These are phyloP conservation scores for Sussaba pulchella DNA, from an alignment of 2,888 invertebrate species.

Conservation along the genomic window DNA sequence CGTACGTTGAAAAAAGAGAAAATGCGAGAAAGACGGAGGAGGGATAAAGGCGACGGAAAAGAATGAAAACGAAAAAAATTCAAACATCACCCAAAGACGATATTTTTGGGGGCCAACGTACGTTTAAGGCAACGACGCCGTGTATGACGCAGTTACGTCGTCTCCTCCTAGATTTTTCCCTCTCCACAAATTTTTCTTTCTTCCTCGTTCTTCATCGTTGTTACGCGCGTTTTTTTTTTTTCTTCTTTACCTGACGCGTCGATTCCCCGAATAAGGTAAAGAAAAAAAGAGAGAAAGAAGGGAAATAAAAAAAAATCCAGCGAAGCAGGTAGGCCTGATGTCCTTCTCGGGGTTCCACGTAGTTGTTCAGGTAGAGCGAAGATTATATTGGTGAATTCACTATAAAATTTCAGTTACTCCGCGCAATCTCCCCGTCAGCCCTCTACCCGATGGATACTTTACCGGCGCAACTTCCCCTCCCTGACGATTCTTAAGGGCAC, in stretches of 20 bases:
- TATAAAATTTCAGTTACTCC: conserved; percentile 81
- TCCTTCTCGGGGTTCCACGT: conserved; percentile 59
- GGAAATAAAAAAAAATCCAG: conserved; percentile 74
- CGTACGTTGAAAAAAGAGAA: conserved; percentile 49
- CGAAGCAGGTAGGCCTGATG: conserved; percentile 78
- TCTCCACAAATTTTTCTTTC: conserved; percentile 30
- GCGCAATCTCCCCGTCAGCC: conserved; percentile 60
- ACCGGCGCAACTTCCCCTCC: conserved; percentile 17
- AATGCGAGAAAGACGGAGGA: conserved; percentile 52
- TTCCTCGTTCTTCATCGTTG: background rate
- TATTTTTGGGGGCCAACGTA: conserved; percentile 69
- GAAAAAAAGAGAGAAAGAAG: conserved; percentile 78
- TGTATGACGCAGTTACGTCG: conserved; percentile 42
- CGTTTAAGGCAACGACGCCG: conserved; percentile 60
- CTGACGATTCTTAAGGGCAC: conserved; percentile 47
- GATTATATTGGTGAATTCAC: conserved; percentile 75
- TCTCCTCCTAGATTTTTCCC: conserved; percentile 67
- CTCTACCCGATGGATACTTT: conserved; percentile 40
- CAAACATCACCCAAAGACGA: conserved; percentile 70
- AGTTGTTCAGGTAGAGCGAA: conserved; percentile 41
- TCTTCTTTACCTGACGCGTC: conserved; percentile 78
- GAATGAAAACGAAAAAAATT: conserved; percentile 70
- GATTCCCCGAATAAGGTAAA: conserved; percentile 82
- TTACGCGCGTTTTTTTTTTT: background rate
- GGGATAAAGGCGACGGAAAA: conserved; percentile 51